Evolutionary conservation across 1,140 invertebrate genomes (phyloP).

Genomic region (Tetramorium parvispinum): DNA sequence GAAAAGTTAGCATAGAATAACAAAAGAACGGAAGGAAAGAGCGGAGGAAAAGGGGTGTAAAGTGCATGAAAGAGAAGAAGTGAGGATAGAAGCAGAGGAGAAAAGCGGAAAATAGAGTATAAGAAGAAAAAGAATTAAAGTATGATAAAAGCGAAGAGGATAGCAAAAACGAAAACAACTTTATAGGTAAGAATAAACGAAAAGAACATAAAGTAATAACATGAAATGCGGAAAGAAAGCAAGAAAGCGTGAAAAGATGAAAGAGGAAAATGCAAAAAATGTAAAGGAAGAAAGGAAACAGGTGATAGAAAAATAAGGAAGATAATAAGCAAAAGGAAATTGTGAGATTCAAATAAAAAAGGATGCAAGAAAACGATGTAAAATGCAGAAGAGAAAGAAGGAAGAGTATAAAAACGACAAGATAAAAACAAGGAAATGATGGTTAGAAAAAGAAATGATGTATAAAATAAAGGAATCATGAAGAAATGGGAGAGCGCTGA

Average conservation of each 20-base stretch:
- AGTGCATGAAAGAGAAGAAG: conserved; percentile 13
- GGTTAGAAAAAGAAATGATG: background rate
- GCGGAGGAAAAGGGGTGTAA: background rate
- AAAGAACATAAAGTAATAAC: background rate
- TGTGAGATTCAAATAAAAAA: background rate
- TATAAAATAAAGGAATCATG: background rate
- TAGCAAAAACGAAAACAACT: background rate
- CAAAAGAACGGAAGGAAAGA: conserved; percentile 36
- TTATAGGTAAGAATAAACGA: background rate
- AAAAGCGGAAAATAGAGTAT: conserved; percentile 30
- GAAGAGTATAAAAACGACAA: background rate
- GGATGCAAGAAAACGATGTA: background rate
- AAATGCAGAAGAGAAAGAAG: background rate
- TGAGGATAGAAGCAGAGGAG: conserved; percentile 9
- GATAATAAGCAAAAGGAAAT: background rate
- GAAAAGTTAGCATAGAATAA: conserved; percentile 41
- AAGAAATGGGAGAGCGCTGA: background rate
- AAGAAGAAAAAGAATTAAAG: conserved; percentile 12
- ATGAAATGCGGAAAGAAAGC: background rate
- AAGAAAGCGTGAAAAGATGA: background rate
- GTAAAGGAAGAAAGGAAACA: background rate
- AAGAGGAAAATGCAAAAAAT: background rate
- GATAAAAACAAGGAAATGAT: background rate
- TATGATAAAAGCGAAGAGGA: conserved; percentile 4
- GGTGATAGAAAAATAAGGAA: background rate